Evolutionary conservation across 2,888 invertebrate species (phyloP).

Genomic region (Caenorhabditis panamensis): DNA sequence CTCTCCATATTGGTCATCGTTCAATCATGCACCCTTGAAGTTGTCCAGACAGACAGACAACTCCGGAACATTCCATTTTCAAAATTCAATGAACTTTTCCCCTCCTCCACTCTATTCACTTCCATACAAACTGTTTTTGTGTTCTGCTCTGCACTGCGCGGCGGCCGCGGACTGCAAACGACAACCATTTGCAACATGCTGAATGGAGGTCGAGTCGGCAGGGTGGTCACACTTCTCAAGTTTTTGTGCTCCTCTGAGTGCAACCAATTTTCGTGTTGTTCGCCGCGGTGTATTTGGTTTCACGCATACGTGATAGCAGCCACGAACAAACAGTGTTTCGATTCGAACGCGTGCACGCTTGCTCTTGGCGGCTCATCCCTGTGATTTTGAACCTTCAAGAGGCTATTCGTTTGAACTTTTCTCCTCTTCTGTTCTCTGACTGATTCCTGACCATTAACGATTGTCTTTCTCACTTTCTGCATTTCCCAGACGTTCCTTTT

Average conservation of each 20-base stretch:
- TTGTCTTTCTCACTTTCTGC: not conserved
- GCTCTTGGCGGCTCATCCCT: constrained; percentile 41
- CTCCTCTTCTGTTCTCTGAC: not conserved
- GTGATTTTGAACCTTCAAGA: constrained; percentile 45
- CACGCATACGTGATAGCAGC: constrained; percentile 60
- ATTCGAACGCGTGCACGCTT: constrained; percentile 46
- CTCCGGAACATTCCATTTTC: not conserved
- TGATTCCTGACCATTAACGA: not conserved
- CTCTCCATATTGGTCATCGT: too few species aligned
- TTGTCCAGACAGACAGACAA: not conserved
- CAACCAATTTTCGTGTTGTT: constrained; percentile 51
- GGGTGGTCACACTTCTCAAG: constrained; percentile 41
- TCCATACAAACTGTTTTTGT: constrained; percentile 17
- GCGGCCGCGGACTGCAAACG: not conserved
- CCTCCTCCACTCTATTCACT: not conserved
- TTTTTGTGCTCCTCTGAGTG: constrained; percentile 42
- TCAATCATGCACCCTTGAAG: too few species aligned
- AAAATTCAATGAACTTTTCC: constrained; percentile 14
- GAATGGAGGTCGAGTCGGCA: constrained; percentile 37
- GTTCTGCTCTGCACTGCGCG: constrained; percentile 43
- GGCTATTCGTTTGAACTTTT: constrained; percentile 16
- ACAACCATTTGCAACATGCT: constrained; percentile 50
- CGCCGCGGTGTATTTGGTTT: constrained; percentile 53
- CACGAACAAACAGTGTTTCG: constrained; percentile 45
- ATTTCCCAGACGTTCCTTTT: not conserved